Evolutionary conservation across 2,797 vertebrate species (phyloP), one percentile per base, ranked within the genome.

Genomic region (Margarornis squamiger): DNA sequence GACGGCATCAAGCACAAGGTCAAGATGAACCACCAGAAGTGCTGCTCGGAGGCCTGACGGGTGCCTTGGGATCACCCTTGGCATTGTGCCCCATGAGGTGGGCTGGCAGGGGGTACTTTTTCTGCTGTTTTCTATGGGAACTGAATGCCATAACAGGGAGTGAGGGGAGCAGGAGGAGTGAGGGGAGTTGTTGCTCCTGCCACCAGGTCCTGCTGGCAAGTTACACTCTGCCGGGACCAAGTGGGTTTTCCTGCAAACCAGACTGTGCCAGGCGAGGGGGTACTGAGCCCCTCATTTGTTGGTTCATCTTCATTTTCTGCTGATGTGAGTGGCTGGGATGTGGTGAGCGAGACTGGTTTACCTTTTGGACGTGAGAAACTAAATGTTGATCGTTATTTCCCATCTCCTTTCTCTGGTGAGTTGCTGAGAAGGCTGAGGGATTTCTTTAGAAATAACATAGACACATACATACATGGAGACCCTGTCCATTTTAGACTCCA

Each of bases 1-100:
- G 99, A 99, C 0, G 99, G 99, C 90, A 99, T 99, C 97, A 99
- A 99, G 98, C 99, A 99, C 98, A 99, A 99, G 96, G 99, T 99
- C 92, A 99, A 99, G 98, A 99, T 99, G 95, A 99, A 99, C 97
- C 99, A 99, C 97, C 99, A 99, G 97, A 99, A 99, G 96, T 99
- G 99, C 97, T 99, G 99, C 98, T 99, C 99, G 0, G 99, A 99
- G 96, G 99, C 99, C 24, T 99, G 98, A 99, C n/a, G 9, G 91
- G 96, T 95, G 95, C 65, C 55, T 90, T 86, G 26, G 55, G 34
- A 91, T 95, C 81, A 45, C 94, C 85, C 68, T 96, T 79, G 87
- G 97, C 68, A 10, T 91, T 92, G 97, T 70, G 57, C 95, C 95
- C 17, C 4, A 91, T 88, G 68, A 96, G 93, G 95, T 80, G 90